These are phyloP conservation scores for Bursaphelenchus okinawaensis DNA, from an alignment of 2,888 invertebrate genomes.

Conservation along the genomic window DNA sequence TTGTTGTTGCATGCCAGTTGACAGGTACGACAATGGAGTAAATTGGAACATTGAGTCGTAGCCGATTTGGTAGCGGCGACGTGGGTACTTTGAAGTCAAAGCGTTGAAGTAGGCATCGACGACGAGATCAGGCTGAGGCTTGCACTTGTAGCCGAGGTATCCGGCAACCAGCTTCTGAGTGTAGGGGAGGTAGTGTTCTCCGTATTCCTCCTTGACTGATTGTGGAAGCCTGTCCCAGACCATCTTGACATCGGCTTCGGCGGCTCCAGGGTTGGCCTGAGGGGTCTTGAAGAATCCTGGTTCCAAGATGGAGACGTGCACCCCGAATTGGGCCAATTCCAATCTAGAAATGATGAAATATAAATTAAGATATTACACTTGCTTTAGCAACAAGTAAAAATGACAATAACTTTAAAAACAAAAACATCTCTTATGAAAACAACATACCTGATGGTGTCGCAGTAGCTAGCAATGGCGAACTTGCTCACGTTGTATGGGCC, in stretches of 20 bases:
- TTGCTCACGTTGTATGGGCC: constrained; percentile 50
- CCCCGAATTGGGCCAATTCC: constrained; percentile 46
- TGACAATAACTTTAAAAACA: too few species aligned
- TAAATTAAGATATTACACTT: too few species aligned
- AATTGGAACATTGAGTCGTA: constrained; percentile 23
- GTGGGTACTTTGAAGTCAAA: constrained; percentile 17
- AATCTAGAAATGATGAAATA: constrained; percentile 22
- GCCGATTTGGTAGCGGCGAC: constrained; percentile 22
- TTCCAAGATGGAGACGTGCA: constrained; percentile 48
- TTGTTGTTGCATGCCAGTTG: constrained; percentile 16
- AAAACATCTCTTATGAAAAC: background rate
- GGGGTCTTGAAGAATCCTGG: constrained; percentile 48
- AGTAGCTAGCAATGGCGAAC: constrained; percentile 43
- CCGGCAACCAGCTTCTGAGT: constrained; percentile 15
- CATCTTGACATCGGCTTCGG: constrained; percentile 21
- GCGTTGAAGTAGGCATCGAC: constrained; percentile 29
- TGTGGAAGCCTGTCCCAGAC: constrained; percentile 28
- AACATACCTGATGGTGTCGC: constrained; percentile 42
- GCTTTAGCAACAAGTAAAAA: too few species aligned
- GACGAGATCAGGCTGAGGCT: constrained; percentile 13
- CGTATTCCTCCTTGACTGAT: constrained; percentile 31
- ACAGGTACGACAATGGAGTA: constrained; percentile 19
- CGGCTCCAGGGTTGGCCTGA: constrained; percentile 24
- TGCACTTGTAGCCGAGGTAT: constrained; percentile 19
- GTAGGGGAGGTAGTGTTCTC: constrained; percentile 26